Evolutionary conservation across 2,113 vertebrate genomes (phyloP).

Genomic region (Spea bombifrons): DNA sequence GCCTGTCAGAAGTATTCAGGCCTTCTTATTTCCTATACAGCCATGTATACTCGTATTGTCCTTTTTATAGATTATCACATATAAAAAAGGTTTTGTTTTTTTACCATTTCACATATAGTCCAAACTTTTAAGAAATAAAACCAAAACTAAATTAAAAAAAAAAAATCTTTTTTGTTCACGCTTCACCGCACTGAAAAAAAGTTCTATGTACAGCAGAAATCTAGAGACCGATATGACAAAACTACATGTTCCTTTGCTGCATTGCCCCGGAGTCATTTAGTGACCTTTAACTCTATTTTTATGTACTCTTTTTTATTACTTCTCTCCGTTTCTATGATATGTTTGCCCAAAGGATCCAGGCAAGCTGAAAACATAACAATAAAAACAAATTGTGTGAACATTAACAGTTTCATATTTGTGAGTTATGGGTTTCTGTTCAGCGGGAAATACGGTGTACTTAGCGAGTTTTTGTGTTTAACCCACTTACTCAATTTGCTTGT

Average conservation of each 20-base stretch:
- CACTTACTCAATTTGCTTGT: background rate
- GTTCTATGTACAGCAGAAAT: constrained; percentile 22
- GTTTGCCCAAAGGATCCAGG: constrained; percentile 37
- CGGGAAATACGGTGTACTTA: constrained; percentile 10
- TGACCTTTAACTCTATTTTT: constrained; percentile 41
- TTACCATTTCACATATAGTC: too few relatives aligned
- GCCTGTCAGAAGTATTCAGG: too few relatives aligned
- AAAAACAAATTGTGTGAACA: constrained; percentile 41
- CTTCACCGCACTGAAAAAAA: constrained; percentile 24
- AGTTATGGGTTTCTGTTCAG: constrained; percentile 30
- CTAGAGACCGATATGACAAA: constrained; percentile 32
- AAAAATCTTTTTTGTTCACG: background rate
- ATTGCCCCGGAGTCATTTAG: constrained; percentile 36
- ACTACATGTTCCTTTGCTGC: constrained; percentile 29
- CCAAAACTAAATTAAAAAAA: too few relatives aligned
- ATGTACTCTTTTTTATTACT: constrained; percentile 35
- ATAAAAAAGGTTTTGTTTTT: too few relatives aligned
- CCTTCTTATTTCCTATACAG: too few relatives aligned
- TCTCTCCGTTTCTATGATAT: constrained; percentile 24
- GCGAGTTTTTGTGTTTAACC: background rate
- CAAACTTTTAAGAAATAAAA: too few relatives aligned
- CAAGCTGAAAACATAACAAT: constrained; percentile 25
- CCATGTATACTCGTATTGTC: too few relatives aligned
- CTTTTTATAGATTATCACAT: too few relatives aligned
- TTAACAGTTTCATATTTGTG: constrained; percentile 35